Base-by-base conservation (phyloP, 1,140 invertebrate genomes). In the Gerris buenoi region DNA sequence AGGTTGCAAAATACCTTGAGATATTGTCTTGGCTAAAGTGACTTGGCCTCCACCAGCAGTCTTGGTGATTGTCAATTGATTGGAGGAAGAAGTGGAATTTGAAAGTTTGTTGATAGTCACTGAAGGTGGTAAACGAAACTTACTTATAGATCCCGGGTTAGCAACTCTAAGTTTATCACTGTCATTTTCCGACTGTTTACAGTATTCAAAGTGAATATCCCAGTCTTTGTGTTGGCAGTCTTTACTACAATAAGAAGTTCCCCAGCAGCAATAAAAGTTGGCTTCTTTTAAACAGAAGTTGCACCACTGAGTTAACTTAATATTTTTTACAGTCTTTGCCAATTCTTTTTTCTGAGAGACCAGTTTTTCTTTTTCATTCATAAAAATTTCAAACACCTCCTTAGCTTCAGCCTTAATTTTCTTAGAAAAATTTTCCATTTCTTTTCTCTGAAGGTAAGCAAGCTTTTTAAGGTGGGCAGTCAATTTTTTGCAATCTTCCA, bases 221-320 rank as follows among this genome's bases (percentile, higher is more conserved):
- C 33, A 46, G 18, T 23, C n/a, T 23, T 22, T 62, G 70, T 77
- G 76, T 74, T 91, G 89, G 72, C 93, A 95, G 1, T 85, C 80
- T 75, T 90, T 88, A 78, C 88, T 87, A 77, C 93, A 96, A 75
- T 96, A 96, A 46, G 90, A 87, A 0, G 92, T 94, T 77, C 94
- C 95, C 92, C 92, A 95, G 74, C 93, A 95, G 74, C 93, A 95
- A 78, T 93, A 93, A 75, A 92, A 92, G 69, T 90, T 83, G 0
- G 91, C 90, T 78, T 94, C 91, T 69, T 88, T 86, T 61, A 83
- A 83, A 78, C 93, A 95, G 72, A 85, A 83, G 0, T 88, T 86
- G 76, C 93, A 64, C 65, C 68, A 70, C 14, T 70, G 63, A 46
- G 18, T 18, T 46, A 46, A 46, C 18, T 65, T 64, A 10, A 46